phyloP scores from a whole-genome alignment of 2,113 vertebrate species.

The Chaetodon trifascialis region DNA sequence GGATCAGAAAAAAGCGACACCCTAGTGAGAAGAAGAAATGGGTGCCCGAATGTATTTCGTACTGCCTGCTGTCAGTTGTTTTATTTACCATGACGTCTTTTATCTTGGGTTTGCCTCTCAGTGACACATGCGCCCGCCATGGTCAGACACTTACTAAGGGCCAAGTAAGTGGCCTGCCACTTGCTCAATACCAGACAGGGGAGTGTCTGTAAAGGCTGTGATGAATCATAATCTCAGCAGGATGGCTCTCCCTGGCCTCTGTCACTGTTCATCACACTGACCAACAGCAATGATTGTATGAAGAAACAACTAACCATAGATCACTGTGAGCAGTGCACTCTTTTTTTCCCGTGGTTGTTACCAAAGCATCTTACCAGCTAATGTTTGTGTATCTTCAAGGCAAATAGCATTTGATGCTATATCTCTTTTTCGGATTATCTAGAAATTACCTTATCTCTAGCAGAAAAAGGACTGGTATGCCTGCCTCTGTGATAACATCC shows the following conservation, averaged over 20 bases:
- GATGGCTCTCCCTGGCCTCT: constrained; percentile 16
- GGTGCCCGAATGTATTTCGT: background rate
- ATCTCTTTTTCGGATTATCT: constrained; percentile 10
- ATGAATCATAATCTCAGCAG: constrained; percentile 40
- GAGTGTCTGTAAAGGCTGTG: constrained; percentile 19
- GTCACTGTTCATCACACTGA: constrained; percentile 20
- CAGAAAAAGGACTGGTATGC: background rate
- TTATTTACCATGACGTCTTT: constrained; percentile 2
- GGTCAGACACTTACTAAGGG: background rate
- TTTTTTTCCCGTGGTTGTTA: constrained; percentile 4
- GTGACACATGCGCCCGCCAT: constrained; percentile 24
- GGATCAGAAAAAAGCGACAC: background rate
- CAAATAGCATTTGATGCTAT: background rate
- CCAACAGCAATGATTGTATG: constrained; percentile 28
- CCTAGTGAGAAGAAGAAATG: background rate
- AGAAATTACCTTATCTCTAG: constrained; percentile 15
- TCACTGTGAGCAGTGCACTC: background rate
- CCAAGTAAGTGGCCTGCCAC: constrained; percentile 4
- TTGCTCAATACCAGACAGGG: constrained; percentile 14
- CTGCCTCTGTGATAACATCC: constrained; percentile 12
- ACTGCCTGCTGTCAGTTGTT: background rate
- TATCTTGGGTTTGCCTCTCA: constrained; percentile 11
- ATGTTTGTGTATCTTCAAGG: background rate
- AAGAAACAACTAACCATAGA: constrained; percentile 30
- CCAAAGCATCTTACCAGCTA: background rate